Base-by-base conservation (phyloP, 2,797 vertebrate genomes). In the Mormyrops attenuatus region DNA sequence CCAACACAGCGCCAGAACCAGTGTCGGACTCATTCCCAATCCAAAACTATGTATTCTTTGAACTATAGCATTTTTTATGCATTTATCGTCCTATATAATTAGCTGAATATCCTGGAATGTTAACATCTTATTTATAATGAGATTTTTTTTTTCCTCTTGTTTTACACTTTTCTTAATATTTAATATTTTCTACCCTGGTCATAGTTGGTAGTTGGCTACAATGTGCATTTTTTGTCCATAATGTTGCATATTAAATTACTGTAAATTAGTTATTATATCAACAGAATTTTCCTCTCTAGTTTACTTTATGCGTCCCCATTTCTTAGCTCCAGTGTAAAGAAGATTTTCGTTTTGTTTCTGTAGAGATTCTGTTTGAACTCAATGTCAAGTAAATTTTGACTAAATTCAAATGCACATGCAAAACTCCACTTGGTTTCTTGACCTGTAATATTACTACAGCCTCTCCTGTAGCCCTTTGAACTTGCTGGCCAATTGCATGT, bases 341-440 rank as follows among this genome's bases (percentile, higher is more conserved):
- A 77, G 26, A 44, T 80, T 44, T 44, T 80, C 30, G 3, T 9
- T 20, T 44, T 80, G 38, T 44, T 80, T 80, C 38, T 80, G 73
- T 80, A 20, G 73, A 80, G 38, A 44, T 80, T 80, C 6, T 80
- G 17, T 44, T 80, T 80, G 73, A 80, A 44, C 73, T 73, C 73
- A 80, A 8, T 8, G 41, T 17, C 17, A 80, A 80, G 15, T 80
- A 44, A 7, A 80, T 80, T 77, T 80, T 80, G 73, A 44, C 73
- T 80, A 80, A n/a, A 80, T 80, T 80, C 41, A 41, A 80, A 41
- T 80, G 20, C 73, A 80, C 41, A 80, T 80, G 73, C 73, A 80
- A 80, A 44, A 38, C 73, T 80, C 20, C 38, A 80, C 73, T 80
- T 80, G 73, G 15, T n/a, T 80, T 80, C 41, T 44, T 8, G 15